Base-by-base conservation (phyloP, 2,797 vertebrate species). In the Phalanger gymnotis region DNA sequence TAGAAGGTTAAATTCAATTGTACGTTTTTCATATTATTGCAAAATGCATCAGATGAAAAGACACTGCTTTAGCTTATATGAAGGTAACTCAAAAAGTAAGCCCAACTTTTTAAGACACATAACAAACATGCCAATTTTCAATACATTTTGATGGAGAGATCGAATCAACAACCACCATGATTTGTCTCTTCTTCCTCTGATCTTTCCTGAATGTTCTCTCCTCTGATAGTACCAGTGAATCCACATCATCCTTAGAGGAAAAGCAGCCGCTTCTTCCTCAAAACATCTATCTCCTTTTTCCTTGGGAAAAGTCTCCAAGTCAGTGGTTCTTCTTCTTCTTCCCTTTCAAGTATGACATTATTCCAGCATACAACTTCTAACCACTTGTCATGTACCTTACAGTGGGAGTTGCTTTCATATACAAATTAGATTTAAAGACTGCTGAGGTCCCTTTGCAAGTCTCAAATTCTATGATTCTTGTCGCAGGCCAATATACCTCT, bases 1-100 rank as follows among this genome's bases (percentile, higher is more conserved):
- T 90, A 34, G 90, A 51, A 92, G 92, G 81, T 93, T 87, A 94
- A 91, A 95, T 47, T 47, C 3, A 87, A 51, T 12, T 47, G 40
- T 11, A 47, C 19, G 47, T 81, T 51, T 81, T 87, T 47, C 25
- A 87, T 51, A 87, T 11, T 27, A 27, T 51, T 87, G 40, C 73
- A 47, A 47, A 51, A 87, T 87, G 11, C 9, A 27, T 47, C 9
- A 11, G 73, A 47, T 87, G 40, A 87, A 87, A 47, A 87, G 73
- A 87, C 1, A 87, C 27, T 27, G 25, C 25, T 87, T 51, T 87
- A 27, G 9, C 40, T 87, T 87, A 51, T 51, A 51, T 87, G 73
- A 51, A 87, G 1, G 9, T 12, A 3, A 87, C 73, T 87, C 22
- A 87, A 27, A 87, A 87, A 4, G 73, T 47, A 87, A 47, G 2